Base-by-base conservation (phyloP, 1,140 invertebrate genomes). In the Drosophila arawakana region DNA sequence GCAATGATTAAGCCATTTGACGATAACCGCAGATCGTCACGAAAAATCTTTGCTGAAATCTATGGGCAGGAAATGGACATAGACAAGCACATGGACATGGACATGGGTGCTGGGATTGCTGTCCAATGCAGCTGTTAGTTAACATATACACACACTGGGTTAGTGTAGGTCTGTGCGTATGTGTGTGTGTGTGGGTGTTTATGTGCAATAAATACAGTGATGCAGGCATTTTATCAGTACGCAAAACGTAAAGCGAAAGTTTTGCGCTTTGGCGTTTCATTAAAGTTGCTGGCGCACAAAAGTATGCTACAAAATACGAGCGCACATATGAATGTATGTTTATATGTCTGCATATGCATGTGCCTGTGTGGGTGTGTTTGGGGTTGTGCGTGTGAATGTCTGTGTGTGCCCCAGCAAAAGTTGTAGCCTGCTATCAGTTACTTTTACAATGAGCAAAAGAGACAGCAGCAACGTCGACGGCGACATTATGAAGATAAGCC, bases 221-320 rank as follows among this genome's bases (percentile, higher is more conserved):
- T 73, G 62, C 76, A 74, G 72, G 81, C 82, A 82, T 86, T 82
- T 88, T 86, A 85, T 75, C 76, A 77, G 85, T 46, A 49, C 76
- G 65, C 79, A 74, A 81, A 73, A 72, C 70, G 73, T 86, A 86
- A 76, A 82, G 72, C 65, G 76, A 88, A 88, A 88, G 80, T 89
- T 88, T 88, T 89, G 73, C 55, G 77, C 71, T 88, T 84, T 84
- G 83, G 83, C 77, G 80, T 88, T 88, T 88, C 67, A 89, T 89
- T 86, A 80, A 86, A 89, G 84, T 83, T 86, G 60, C 81, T 71
- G 59, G 78, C 70, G 76, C 76, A 73, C 79, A 79, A 79, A 85
- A 82, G 83, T 85, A 76, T 76, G 80, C 76, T 80, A 83, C 80
- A 76, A 76, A 82, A 86, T 78, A 80, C 69, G 77, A 66, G 25